phyloP scores from a whole-genome alignment of 2,888 invertebrate species.

The Coenonympha glycerion region DNA sequence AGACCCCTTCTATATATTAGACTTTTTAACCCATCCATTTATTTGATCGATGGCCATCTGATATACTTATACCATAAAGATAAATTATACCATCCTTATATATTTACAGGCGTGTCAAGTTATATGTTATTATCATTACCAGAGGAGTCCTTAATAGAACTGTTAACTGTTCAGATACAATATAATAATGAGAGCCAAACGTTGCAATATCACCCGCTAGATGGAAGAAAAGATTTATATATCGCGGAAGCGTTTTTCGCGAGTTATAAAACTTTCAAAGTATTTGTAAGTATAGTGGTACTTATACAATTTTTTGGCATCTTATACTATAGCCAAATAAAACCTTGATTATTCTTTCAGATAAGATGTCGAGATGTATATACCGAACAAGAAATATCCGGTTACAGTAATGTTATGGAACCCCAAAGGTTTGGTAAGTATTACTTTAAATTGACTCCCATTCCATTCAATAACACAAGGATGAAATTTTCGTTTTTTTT shows the following conservation, averaged over 20 bases:
- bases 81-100: too few species aligned
- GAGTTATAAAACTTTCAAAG: constrained; percentile 36
- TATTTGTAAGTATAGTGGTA: constrained; percentile 48
- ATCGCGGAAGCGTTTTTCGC: constrained; percentile 36
- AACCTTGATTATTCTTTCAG: constrained; percentile 4
- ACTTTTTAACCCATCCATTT: too few species aligned
- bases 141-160: constrained; percentile 18
- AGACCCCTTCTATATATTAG: too few species aligned
- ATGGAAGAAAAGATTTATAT: constrained; percentile 34
- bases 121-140: constrained; percentile 23
- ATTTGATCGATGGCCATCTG: too few species aligned
- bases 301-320: too few species aligned
- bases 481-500: too few species aligned
- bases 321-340: too few species aligned
- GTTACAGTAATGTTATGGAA: constrained; percentile 17
- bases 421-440: constrained; percentile 24
- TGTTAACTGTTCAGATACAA: constrained; percentile 37
- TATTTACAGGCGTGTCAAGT: constrained; percentile 11
- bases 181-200: constrained; percentile 31
- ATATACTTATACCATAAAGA: too few species aligned
- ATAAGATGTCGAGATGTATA: constrained; percentile 14
- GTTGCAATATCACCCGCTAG: constrained; percentile 32
- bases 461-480: background rate
- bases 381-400: constrained; percentile 21
- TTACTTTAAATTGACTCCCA: background rate